Conservation (phyloP, 2,113 vertebrate genomes). For the Rallus limicola region DNA sequence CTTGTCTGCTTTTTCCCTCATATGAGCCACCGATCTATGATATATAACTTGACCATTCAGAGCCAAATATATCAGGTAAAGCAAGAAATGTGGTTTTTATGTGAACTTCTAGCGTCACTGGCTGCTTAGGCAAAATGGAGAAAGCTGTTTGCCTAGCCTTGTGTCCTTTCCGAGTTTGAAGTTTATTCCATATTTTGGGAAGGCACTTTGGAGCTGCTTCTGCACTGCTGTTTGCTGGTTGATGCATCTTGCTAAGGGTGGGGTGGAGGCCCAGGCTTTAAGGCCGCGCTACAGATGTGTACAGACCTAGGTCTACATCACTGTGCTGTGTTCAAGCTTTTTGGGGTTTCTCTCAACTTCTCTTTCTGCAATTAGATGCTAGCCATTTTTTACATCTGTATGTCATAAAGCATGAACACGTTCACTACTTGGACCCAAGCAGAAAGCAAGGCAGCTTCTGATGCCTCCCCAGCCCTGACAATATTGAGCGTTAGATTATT, state of each 20-base stretch:
- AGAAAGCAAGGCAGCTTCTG: not conserved
- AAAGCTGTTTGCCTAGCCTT: not conserved
- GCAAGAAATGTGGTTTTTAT: not conserved
- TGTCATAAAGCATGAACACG: not conserved
- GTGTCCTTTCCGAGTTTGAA: not conserved
- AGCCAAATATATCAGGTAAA: not conserved
- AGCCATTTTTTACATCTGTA: not conserved
- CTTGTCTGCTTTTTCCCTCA: not conserved
- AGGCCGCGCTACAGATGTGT: not conserved
- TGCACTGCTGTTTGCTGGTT: not conserved
- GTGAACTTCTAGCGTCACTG: not conserved
- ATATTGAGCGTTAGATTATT: not conserved
- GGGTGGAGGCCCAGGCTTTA: not conserved
- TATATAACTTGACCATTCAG: not conserved
- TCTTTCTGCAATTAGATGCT: not conserved
- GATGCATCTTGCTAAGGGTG: not conserved
- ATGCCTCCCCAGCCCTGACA: not conserved
- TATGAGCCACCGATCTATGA: not conserved
- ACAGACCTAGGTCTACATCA: not conserved
- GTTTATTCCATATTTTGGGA: not conserved
- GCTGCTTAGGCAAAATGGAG: not conserved
- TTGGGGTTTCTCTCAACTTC: not conserved
- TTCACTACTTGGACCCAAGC: not conserved
- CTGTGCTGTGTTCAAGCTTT: not conserved
- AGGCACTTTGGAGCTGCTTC: fast-evolving